A percentile compares a stretch with the other conserved stretches of the same genome.
Evolutionary conservation across 1,140 invertebrate species (phyloP).

Genomic region (Eriosoma lanigerum): DNA sequence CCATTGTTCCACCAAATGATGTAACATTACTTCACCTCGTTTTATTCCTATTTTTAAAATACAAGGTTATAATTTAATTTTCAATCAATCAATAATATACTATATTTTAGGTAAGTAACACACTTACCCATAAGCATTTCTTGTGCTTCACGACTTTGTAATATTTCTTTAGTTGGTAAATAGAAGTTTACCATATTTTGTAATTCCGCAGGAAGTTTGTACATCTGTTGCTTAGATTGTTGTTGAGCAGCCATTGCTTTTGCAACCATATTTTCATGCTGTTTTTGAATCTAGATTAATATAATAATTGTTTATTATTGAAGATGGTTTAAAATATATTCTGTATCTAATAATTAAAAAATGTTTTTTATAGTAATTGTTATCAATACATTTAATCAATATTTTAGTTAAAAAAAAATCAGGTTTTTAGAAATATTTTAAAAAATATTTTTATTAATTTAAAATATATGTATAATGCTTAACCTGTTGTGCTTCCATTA

Average conservation of each 20-base stretch:
- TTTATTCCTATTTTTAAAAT: conserved; percentile 63
- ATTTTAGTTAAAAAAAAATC: too few relatives aligned
- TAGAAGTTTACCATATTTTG: conserved; percentile 63
- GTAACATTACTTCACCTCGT: conserved; percentile 72
- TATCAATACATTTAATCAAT: too few relatives aligned
- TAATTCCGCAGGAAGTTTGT: conserved; percentile 63
- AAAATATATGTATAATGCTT: not conserved
- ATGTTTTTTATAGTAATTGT: too few relatives aligned
- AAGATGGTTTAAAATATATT: too few relatives aligned
- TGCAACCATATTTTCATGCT: conserved; percentile 43
- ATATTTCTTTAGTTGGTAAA: conserved; percentile 63
- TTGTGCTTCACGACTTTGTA: conserved; percentile 72
- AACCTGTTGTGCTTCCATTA: conserved; percentile 62
- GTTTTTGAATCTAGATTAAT: conserved; percentile 48
- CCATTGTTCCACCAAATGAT: conserved; percentile 73
- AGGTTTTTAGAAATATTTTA: too few relatives aligned
- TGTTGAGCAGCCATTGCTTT: conserved; percentile 46
- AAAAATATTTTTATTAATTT: not conserved
- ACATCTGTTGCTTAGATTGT: conserved; percentile 52
- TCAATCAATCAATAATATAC: not conserved
- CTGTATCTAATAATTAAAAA: too few relatives aligned
- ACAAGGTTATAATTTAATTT: not conserved
- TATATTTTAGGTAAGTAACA: conserved; percentile 29
- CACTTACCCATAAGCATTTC: conserved; percentile 68
- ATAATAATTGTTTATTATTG: not conserved